These are phyloP conservation scores for Chaenocephalus aceratus DNA, from an alignment of 2,113 vertebrate species.

Conservation along the genomic window DNA sequence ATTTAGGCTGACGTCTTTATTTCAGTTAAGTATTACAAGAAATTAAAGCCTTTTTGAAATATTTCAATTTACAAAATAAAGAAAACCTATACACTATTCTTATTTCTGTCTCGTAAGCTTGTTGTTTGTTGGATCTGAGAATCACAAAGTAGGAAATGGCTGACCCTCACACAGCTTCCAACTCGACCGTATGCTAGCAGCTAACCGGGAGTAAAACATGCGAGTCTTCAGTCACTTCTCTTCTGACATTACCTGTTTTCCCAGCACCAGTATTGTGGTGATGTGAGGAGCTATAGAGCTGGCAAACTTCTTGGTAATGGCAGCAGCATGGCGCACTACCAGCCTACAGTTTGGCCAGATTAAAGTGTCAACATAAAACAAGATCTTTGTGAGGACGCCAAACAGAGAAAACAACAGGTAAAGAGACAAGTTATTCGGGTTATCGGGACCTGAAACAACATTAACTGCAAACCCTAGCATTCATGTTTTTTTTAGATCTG, in stretches of 20 bases:
- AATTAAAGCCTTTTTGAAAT: not conserved
- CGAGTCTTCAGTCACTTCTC: conserved; percentile 46
- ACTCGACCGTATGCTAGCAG: too few species aligned
- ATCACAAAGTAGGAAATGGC: not conserved
- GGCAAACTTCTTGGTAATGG: conserved; percentile 92
- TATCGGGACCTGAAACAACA: not conserved
- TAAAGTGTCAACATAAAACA: conserved; percentile 21
- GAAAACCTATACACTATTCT: not conserved
- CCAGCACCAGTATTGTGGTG: conserved; percentile 96
- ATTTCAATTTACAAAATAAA: not conserved
- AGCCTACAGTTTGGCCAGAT: conserved; percentile 82
- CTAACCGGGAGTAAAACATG: conserved; percentile 63
- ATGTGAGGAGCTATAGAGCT: conserved; percentile 96
- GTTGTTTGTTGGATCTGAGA: not conserved
- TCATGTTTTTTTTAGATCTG: too few species aligned
- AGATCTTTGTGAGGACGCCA: conserved; percentile 15
- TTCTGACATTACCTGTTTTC: conserved; percentile 94
- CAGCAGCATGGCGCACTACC: conserved; percentile 92
- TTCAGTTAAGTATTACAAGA: not conserved
- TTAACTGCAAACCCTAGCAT: not conserved
- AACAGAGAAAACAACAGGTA: conserved; percentile 5
- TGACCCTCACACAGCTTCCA: conserved; percentile 50
- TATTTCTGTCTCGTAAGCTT: not conserved
- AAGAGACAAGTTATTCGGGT: not conserved
- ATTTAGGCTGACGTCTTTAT: not conserved